Conservation (phyloP, 2,888 invertebrate genomes). For the Parelbella ahira region DNA sequence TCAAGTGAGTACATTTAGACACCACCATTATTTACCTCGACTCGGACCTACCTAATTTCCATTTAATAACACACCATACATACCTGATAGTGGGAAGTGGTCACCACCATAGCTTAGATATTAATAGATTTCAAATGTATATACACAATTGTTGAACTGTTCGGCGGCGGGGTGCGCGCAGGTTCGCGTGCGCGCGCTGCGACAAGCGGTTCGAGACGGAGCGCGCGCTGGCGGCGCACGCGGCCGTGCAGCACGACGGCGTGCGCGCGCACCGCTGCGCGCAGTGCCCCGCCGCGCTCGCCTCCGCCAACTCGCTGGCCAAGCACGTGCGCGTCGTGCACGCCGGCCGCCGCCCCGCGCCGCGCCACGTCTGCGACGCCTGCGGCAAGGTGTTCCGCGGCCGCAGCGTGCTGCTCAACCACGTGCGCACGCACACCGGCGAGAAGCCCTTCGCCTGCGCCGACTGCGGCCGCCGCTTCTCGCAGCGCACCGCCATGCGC, state of each 20-base stretch:
- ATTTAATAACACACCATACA: too few species aligned
- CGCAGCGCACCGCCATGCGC: conserved; percentile 58
- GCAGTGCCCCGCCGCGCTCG: conserved; percentile 65
- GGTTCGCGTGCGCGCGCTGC: conserved; percentile 52
- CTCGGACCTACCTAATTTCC: too few species aligned
- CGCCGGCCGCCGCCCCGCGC: conserved; percentile 41
- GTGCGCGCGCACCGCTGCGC: conserved; percentile 49
- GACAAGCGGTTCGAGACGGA: conserved; percentile 45
- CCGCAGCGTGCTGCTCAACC: conserved; percentile 58
- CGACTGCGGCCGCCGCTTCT: conserved; percentile 57
- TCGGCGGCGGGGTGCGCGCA: too few species aligned
- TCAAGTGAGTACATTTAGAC: conserved; percentile 49
- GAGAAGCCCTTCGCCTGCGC: conserved; percentile 54
- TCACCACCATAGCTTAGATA: too few species aligned
- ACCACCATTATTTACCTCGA: too few species aligned
- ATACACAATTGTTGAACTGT: too few species aligned
- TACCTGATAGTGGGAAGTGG: too few species aligned
- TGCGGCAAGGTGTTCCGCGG: conserved; percentile 66
- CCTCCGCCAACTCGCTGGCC: conserved; percentile 46
- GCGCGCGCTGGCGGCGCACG: conserved; percentile 41
- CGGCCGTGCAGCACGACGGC: conserved; percentile 59
- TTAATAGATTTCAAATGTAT: too few species aligned
- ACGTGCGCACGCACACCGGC: conserved; percentile 61
- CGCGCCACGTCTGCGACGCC: conserved; percentile 56
- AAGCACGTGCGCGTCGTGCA: conserved; percentile 57